Evolutionary conservation across 30 jellyfish, hydroid and myxozoan genomes (phyloP), one percentile per base, ranked within the genome.

Genomic region (Hydra vulgaris): DNA sequence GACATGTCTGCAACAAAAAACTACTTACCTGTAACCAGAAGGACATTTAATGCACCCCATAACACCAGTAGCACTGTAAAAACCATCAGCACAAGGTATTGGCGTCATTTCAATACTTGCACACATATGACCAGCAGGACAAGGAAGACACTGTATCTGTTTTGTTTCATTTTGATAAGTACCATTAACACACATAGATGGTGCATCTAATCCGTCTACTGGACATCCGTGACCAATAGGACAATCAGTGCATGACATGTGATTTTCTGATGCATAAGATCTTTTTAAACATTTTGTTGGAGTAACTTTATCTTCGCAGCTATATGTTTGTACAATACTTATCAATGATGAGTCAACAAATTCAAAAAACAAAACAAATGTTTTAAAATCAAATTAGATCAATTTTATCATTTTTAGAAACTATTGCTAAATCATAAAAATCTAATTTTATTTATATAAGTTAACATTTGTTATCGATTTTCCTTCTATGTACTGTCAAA

Each of bases 41-140:
- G 97, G 97, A 54, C 97, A 90, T 15, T 73, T 0, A 27, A 72
- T 23, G 69, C 97, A 90, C 24, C 80, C 96, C 22, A 15, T 26
- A 53, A 66, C 73, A 23, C 95, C 96, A 26, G 25, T 40, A 3
- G 20, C 17, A 72, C 97, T 90, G 86, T 90, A 90, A 0, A 85
- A 74, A 7, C 96, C 96, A 79, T 73, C 71, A 0, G 87, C 70
- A 77, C 97, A 90, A 23, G 78, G 76, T 61, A 74, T 70, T 0
- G 97, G 96, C 0, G 85, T 18, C 21, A 72, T 81, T 69, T 81
- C 79, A 56, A 74, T 82, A 0, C 86, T 70, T 16, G 22, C 66
- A 52, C 97, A 90, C 81, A 24, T 54, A 66, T 72, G 18, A 1
- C 97, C 97, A 15, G 88, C 95, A 8, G 97, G 97, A 66, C 97